Conservation (phyloP, 2,888 invertebrate species). For the Macrophya alboannulata region DNA sequence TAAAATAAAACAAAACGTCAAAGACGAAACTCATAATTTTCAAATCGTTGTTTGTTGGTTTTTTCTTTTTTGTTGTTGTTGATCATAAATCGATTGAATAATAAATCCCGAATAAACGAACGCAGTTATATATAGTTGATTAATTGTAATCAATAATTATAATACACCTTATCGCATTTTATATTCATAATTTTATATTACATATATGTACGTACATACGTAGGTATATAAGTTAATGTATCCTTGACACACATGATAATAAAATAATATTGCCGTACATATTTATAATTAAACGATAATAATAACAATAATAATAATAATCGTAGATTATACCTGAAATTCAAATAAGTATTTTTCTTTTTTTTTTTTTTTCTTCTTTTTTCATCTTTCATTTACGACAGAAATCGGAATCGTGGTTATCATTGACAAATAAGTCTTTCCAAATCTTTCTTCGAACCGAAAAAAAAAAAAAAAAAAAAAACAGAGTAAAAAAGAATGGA, state of each 20-base stretch:
- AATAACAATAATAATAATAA: too few relatives aligned
- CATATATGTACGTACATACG: too few relatives aligned
- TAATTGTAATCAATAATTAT: background rate
- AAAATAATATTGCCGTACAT: background rate
- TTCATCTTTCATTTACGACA: too few relatives aligned
- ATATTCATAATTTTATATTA: background rate
- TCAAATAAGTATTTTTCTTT: background rate
- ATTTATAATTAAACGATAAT: too few relatives aligned
- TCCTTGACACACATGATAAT: constrained; percentile 15
- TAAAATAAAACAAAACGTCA: too few relatives aligned
- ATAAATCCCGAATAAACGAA: background rate
- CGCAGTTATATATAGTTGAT: background rate
- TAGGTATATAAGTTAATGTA: background rate
- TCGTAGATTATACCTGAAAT: background rate
- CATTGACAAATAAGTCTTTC: background rate
- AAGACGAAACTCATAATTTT: background rate
- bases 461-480: too few relatives aligned
- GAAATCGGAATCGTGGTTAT: too few relatives aligned
- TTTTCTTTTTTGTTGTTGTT: too few relatives aligned
- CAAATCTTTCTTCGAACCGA: background rate
- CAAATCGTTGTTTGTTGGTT: background rate
- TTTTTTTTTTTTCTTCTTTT: too few relatives aligned
- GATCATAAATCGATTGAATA: background rate
- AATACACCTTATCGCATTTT: background rate
- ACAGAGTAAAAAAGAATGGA: background rate